Base-by-base conservation (phyloP, 2,888 invertebrate genomes). In the Polydrusus pterygomalis region DNA sequence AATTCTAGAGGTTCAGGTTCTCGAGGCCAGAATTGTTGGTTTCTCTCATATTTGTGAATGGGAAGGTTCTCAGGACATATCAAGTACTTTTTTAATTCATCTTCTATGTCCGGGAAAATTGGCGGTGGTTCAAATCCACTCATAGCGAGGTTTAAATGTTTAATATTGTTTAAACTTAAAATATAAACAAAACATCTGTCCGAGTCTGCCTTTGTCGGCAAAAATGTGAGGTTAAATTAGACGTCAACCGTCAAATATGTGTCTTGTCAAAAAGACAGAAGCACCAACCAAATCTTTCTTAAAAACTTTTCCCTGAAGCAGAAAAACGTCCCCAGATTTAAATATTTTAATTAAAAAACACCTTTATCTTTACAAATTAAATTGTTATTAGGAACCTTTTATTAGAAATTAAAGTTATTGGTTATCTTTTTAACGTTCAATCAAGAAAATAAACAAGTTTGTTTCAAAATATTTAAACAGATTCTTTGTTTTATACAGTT, bases 1-100 rank as follows among this genome's bases (percentile, higher is more conserved):
- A 92, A 84, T 8, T 90, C 89, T 68, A 89, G 84, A 18, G 91
- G 85, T 82, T 92, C 87, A 0, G 89, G 87, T 77, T 89, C 85
- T 74, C 92, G 86, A 18, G 90, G 89, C 91, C 92, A 93, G 83
- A 91, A 93, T 83, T 90, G 90, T 82, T 95, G 94, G 18, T 91
- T 91, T 80, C 90, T 89, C 83, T 93, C 91, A 87, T 92, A 90
- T 80, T 92, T 89, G 86, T 95, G 94, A 79, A 95, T 93, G 0
- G 94, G 92, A 56, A 95, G 87, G 76, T 90, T 90, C 82, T 95
- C 94, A 1, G 93, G 92, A 81, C 91, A 90, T 69, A 92, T 87
- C 45, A 95, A 87, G 80, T 93, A 94, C 64, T 91, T 90, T 82
- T 91, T 91, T 38, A 95, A 87, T 79, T 91, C 90, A 78, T 92